phyloP scores from a whole-genome alignment of 2,113 vertebrate genomes.

The Pristiophorus japonicus region DNA sequence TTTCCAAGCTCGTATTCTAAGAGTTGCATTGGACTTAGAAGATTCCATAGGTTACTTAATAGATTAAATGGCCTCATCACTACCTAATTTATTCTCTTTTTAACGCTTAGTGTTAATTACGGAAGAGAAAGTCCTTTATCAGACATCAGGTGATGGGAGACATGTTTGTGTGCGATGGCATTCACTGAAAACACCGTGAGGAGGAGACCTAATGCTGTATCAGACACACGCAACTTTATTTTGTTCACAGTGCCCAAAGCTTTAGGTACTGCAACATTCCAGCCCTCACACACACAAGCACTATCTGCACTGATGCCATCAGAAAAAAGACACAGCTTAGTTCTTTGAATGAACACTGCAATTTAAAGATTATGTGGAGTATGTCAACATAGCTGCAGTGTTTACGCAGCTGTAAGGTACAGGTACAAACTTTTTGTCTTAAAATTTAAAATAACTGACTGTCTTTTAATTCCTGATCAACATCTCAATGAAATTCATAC shows the following conservation, averaged over 20 bases:
- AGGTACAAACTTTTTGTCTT: background rate
- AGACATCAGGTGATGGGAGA: background rate
- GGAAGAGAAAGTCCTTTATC: too few relatives aligned
- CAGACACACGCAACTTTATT: background rate
- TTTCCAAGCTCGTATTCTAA: background rate
- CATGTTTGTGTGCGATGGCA: background rate
- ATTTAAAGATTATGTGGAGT: conserved; percentile 28
- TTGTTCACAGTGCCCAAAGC: background rate
- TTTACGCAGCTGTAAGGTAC: conserved; percentile 13
- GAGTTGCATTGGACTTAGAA: background rate
- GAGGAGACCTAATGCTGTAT: background rate
- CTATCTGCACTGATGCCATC: background rate
- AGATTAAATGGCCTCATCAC: background rate
- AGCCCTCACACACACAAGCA: background rate
- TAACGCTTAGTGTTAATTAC: too few relatives aligned
- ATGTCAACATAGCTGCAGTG: background rate
- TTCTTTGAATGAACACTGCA: conserved; percentile 16
- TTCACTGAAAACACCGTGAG: background rate
- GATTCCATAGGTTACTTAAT: too few relatives aligned
- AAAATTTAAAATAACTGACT: background rate
- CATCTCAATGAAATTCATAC: background rate
- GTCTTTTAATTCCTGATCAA: background rate
- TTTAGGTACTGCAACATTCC: background rate
- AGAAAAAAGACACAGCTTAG: background rate
- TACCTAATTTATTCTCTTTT: too few relatives aligned